Evolutionary conservation across 1,140 invertebrate species (phyloP), one percentile per base, ranked within the genome.

Genomic region (Hormaphis cornu): DNA sequence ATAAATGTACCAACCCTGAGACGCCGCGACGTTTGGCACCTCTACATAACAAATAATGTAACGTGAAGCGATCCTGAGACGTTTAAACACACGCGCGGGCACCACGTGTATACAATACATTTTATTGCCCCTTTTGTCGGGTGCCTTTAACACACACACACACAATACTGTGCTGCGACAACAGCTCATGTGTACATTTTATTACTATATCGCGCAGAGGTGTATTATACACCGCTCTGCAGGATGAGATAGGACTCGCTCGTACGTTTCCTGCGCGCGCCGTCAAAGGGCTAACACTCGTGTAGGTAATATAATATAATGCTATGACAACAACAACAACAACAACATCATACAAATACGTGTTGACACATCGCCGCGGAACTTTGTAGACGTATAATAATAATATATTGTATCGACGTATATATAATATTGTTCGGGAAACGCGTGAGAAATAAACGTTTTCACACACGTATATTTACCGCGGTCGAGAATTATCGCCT

Each of bases 81-180:
- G n/a, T n/a, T n/a, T n/a, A n/a, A n/a, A n/a, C n/a, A n/a, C n/a
- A n/a, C n/a, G n/a, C n/a, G n/a, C n/a, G n/a, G n/a, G n/a, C n/a
- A n/a, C n/a, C n/a, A n/a, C n/a, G n/a, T n/a, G n/a, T n/a, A n/a
- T n/a, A n/a, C n/a, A n/a, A 53, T 56, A 56, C 33, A 8, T 58
- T 58, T 58, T 58, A 58, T 58, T 58, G 54, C 54, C 30, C 40
- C 54, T 58, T 58, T 58, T 58, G 54, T 58, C 14, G 35, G 54
- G 14, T n/a, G n/a, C 54, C 54, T 58, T 58, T 40, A 58, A 33
- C 9, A 4, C 30, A 22, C 9, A 4, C 30, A 22, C 7, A 8
- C 9, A 14, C 52, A 26, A 24, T 37, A 58, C 54, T 16, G 26
- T 52, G 26, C 16, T 8, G 5, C 52, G 14, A 53, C 53, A 35